Conservation (phyloP, 2,888 invertebrate genomes). For the Lomographa bimaculata region DNA sequence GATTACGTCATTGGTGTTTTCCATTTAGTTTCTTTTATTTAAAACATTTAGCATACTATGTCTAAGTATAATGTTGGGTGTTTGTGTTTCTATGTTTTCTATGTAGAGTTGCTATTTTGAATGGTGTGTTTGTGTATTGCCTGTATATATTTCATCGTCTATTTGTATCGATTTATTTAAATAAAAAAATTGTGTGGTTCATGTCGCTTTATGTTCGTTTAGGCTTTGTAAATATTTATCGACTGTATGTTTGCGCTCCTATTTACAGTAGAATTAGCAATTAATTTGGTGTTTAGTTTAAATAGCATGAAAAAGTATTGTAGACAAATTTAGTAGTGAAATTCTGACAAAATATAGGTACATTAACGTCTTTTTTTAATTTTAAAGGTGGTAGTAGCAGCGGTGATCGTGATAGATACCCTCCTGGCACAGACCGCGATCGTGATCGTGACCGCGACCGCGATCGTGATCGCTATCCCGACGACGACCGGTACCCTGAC, state of each 20-base stretch:
- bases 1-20: constrained; percentile 7
- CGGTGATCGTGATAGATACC: constrained; percentile 40
- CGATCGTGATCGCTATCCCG: constrained; percentile 68
- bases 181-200: constrained; percentile 1
- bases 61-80: constrained; percentile 5
- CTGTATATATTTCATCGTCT: constrained; percentile 2
- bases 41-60: constrained; percentile 7
- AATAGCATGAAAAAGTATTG: constrained; percentile 10
- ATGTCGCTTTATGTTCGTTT: too few relatives aligned
- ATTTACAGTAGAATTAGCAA: constrained; percentile 5
- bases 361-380: constrained; percentile 19
- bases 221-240: constrained; percentile 5
- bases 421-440: constrained; percentile 27
- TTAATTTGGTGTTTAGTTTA: constrained; percentile 7
- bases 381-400: constrained; percentile 71
- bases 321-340: too few relatives aligned
- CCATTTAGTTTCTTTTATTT: constrained; percentile 10
- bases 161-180: constrained; percentile 4
- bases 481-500: constrained; percentile 79
- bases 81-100: constrained; percentile 6
- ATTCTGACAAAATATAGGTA: too few relatives aligned
- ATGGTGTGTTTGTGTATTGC: constrained; percentile 3
- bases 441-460: constrained; percentile 47
- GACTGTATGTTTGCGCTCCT: neutral
- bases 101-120: constrained; percentile 1